Evolutionary conservation across 1,140 invertebrate species (phyloP), one percentile per base, ranked within the genome.

Genomic region (Calliopsis andreniformis): DNA sequence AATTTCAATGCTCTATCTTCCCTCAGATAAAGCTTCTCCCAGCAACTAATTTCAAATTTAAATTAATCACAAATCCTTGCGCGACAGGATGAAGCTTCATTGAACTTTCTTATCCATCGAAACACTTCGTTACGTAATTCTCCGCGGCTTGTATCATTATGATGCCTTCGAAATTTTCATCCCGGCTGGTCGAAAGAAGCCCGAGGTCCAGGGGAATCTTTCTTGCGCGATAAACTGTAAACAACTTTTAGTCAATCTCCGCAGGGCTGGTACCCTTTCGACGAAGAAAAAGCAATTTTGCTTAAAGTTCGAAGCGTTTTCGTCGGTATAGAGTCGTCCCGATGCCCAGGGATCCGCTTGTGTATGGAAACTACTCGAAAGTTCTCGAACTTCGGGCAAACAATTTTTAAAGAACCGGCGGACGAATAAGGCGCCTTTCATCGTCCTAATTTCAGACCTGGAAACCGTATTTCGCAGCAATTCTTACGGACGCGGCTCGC

Each of bases 241-340:
- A 67, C 62, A 75, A 75, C 51, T 75, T 75, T 67, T 66, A 67
- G 71, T 67, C 62, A 75, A 75, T 75, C 71, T 75, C 71, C 25
- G 62, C 55, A 23, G 39, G 32, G 51, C n/a, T 30, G 51, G 7
- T 18, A 20, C 62, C 20, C 71, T 56, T 56, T 56, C 28, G 51
- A 35, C 42, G 71, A 58, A 56, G 71, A 58, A 67, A 67, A 75
- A 75, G 71, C 63, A 75, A 75, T 75, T 75, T 75, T 75, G 32
- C 51, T 75, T 75, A 56, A 75, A 75, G 71, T 75, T 75, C 62
- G 71, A 39, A 67, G 63, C 71, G 49, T 75, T 75, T 58, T 47
- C 71, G 39, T 25, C 39, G 71, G 71, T 28, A 39, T 10, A 47
- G 39, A 67, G 39, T 66, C 63, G 71, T 67, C 71, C 56, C 28